Conservation (phyloP, 2,113 vertebrate genomes). For the Cryptotis parvus region DNA sequence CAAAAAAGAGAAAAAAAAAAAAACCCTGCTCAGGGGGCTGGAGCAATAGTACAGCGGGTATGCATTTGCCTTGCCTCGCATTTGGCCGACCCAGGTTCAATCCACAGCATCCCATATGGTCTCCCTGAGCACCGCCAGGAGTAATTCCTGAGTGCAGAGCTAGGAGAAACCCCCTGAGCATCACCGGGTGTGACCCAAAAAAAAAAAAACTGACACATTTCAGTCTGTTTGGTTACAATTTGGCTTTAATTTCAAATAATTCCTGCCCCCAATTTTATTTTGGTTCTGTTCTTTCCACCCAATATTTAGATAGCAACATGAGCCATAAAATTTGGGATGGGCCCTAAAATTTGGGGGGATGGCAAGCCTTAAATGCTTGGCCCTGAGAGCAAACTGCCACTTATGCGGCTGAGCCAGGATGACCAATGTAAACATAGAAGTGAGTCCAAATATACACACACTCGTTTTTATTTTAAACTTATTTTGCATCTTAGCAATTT, state of each 20-base stretch:
- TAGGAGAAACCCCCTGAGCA: too few relatives aligned
- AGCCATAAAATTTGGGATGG: constrained; percentile 73
- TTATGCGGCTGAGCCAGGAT: constrained; percentile 54
- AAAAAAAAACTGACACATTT: background rate
- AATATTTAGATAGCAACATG: constrained; percentile 85
- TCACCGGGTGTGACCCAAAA: too few relatives aligned
- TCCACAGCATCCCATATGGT: too few relatives aligned
- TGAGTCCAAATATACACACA: constrained; percentile 64
- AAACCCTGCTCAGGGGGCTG: too few relatives aligned
- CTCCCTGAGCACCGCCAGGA: too few relatives aligned
- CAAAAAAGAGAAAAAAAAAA: too few relatives aligned
- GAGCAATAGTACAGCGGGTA: too few relatives aligned
- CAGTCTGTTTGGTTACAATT: constrained; percentile 56
- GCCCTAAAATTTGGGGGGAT: constrained; percentile 74
- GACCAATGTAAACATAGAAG: constrained; percentile 70
- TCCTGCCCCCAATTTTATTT: constrained; percentile 82
- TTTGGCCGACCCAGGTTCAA: too few relatives aligned
- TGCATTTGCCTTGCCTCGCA: too few relatives aligned
- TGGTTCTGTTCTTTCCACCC: constrained; percentile 76
- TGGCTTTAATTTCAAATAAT: constrained; percentile 74
- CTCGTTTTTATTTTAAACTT: constrained; percentile 61
- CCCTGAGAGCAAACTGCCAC: constrained; percentile 59
- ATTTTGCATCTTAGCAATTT: constrained; percentile 58
- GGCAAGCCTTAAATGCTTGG: constrained; percentile 29
- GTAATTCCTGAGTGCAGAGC: too few relatives aligned